Evolutionary conservation across 2,797 vertebrate genomes (phyloP), one percentile per base, ranked within the genome.

Genomic region (Meriones psammophilus): DNA sequence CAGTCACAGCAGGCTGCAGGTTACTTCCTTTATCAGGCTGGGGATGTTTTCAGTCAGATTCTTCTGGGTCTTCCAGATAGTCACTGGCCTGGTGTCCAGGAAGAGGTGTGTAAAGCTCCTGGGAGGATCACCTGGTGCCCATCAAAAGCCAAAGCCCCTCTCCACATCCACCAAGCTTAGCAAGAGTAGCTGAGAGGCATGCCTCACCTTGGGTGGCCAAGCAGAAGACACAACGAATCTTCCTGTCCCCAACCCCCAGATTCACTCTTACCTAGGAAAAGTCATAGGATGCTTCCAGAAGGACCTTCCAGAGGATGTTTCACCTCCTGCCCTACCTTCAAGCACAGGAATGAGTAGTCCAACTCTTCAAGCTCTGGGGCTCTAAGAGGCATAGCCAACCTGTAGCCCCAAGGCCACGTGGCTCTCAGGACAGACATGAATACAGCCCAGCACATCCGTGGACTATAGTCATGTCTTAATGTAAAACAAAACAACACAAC

Each of bases 221-320:
- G 98, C 99, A 99, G 98, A 99, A 99, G 97, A 99, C 99, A 98
- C 99, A 99, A 83, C 99, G 99, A 97, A 99, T 99, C 98, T 99
- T 99, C 79, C 99, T 99, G 97, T 99, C 99, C 97, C 99, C 98
- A 12, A 99, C 99, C 97, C 99, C 99, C 97, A 99, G 98, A 98
- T 99, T 99, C 99, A 99, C 99, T 91, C 99, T 99, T 94, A 99
- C 98, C 96, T 99, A 98, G 98, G 99, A 99, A 96, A 98, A 98
- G 98, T 99, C 99, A 97, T 99, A 99, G 94, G 99, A 99, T 60
- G 99, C 99, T 97, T 99, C 98, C n/a, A 99, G 99, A 89, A 99
- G 99, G 97, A 99, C 99, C 99, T 99, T 98, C 98, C 0, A 81
- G 15, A 42, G 42, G 42, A 42, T 42, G 42, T 42, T 42, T 42